Evolutionary conservation across 2,888 invertebrate species (phyloP).

Genomic region (Nasonia oneida): DNA sequence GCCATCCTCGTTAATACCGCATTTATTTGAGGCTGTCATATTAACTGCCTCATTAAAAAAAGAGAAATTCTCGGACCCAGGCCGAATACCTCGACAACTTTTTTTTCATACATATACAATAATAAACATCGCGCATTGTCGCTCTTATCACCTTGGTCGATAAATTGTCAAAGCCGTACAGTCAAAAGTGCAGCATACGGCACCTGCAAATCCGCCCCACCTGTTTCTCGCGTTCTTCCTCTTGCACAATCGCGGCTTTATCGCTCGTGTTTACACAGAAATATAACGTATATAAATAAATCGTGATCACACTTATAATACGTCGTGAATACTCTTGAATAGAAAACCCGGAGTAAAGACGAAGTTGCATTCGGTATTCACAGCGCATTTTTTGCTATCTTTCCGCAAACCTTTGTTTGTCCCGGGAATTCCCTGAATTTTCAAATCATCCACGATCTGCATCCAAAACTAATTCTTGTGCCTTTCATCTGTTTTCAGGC

Average conservation of each 20-base stretch:
- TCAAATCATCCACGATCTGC: background rate
- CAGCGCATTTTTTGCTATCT: background rate
- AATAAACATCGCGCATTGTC: background rate
- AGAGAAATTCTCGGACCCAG: background rate
- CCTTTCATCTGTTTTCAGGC: background rate
- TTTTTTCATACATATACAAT: background rate
- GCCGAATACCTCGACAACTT: background rate
- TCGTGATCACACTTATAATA: background rate
- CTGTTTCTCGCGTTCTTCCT: background rate
- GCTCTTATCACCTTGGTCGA: conserved; percentile 8
- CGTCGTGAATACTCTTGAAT: background rate
- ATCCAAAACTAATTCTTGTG: background rate
- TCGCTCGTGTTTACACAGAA: background rate
- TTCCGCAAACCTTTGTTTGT: background rate
- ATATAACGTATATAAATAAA: background rate
- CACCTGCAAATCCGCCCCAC: background rate
- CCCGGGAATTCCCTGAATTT: background rate
- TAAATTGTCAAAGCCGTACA: background rate
- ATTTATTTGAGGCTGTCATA: background rate
- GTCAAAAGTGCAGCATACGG: background rate
- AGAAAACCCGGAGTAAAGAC: no score
- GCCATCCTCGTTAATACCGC: background rate
- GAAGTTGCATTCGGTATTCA: background rate
- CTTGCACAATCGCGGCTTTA: background rate
- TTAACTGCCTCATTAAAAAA: background rate